Percentiles rank a stretch among this genome's conserved stretches.
Evolutionary conservation across 2,888 invertebrate genomes (phyloP).

Genomic region (Trichopoda pennipes): DNA sequence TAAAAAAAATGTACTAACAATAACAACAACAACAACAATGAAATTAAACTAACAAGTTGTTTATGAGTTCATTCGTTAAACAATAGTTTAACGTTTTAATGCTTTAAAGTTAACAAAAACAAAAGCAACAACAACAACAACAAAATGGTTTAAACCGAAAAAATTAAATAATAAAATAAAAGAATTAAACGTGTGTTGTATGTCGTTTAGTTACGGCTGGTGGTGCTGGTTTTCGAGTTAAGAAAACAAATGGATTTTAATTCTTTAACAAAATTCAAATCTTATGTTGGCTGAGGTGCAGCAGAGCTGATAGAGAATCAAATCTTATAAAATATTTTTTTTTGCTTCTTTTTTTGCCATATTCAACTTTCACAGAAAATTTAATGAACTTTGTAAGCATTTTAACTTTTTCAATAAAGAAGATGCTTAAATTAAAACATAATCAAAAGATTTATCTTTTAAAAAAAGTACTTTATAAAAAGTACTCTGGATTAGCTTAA

Average conservation of each 20-base stretch:
- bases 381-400: too few species aligned
- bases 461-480: too few species aligned
- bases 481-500: too few species aligned
- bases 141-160: conserved; percentile 3
- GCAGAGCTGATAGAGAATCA: too few species aligned
- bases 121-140: too few species aligned
- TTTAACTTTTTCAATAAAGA: too few species aligned
- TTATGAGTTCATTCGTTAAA: conserved; percentile 48
- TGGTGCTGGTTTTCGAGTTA: conserved; percentile 1
- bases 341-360: too few species aligned
- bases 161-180: conserved; percentile 15
- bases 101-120: neutral
- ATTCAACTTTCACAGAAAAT: too few species aligned
- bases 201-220: neutral
- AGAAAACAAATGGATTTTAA: neutral
- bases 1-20: neutral
- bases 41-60: conserved; percentile 59
- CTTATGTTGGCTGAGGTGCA: conserved; percentile 10
- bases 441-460: too few species aligned
- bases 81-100: conserved; percentile 17
- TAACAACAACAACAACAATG: conserved; percentile 33
- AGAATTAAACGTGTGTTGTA: conserved; percentile 18
- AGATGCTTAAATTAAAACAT: too few species aligned
- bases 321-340: too few species aligned
- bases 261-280: neutral